phyloP scores from a whole-genome alignment of 2,888 invertebrate genomes.

The Dicroscelio sp. region DNA sequence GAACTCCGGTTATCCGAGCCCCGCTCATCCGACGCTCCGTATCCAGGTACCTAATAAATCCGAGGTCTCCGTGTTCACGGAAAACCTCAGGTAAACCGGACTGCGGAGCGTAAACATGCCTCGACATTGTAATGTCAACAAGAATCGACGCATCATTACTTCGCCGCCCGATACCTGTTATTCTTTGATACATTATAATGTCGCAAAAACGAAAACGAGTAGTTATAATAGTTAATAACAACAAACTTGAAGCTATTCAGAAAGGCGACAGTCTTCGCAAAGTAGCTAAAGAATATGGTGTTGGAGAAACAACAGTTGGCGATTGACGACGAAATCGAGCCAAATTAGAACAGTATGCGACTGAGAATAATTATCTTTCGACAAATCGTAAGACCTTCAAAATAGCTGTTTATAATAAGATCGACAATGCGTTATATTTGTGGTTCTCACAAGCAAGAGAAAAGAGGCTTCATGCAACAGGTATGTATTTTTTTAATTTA shows the following conservation, averaged over 20 bases:
- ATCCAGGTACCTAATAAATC: slow-evolving; percentile 4
- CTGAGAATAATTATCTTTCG: slow-evolving; percentile 16
- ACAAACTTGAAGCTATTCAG: slow-evolving; percentile 74
- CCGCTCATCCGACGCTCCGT: slow-evolving; percentile 29
- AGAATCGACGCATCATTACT: neutral
- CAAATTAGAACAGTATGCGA: slow-evolving; percentile 76
- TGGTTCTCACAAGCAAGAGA: slow-evolving; percentile 53
- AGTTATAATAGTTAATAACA: slow-evolving; percentile 66
- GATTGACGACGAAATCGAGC: slow-evolving; percentile 82
- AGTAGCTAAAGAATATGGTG: slow-evolving; percentile 82
- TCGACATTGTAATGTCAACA: slow-evolving; percentile 3
- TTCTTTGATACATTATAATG: slow-evolving; percentile 38
- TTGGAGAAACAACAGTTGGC: slow-evolving; percentile 81
- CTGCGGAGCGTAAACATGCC: slow-evolving; percentile 9
- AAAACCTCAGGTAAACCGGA: slow-evolving; percentile 45
- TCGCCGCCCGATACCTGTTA: neutral
- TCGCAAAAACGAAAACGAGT: slow-evolving; percentile 77
- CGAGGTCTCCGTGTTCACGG: slow-evolving; percentile 35
- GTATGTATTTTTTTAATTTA: too few relatives aligned
- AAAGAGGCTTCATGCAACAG: slow-evolving; percentile 43
- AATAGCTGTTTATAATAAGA: slow-evolving; percentile 51
- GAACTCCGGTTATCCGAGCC: slow-evolving; percentile 53
- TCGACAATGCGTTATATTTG: slow-evolving; percentile 49
- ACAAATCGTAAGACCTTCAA: slow-evolving; percentile 53
- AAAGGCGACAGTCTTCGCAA: slow-evolving; percentile 81